Evolutionary conservation across 2,888 invertebrate species (phyloP).

Genomic region (Azorinus chamasolen): DNA sequence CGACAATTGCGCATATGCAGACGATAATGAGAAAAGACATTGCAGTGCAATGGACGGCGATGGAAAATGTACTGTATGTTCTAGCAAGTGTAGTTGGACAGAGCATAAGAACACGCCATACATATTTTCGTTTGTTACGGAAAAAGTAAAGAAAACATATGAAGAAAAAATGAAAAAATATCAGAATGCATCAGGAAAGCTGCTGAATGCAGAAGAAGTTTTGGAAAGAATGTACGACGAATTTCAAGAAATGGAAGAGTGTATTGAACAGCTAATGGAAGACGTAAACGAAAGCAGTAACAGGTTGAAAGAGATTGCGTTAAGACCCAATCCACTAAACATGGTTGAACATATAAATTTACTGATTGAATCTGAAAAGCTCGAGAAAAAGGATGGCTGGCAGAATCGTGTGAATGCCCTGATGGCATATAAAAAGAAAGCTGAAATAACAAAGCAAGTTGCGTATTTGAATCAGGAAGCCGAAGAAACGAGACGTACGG

Average conservation of each 20-base stretch:
- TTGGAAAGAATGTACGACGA: conserved; percentile 13
- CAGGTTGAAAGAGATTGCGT: conserved; percentile 23
- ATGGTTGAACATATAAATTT: conserved; percentile 35
- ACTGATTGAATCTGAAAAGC: conserved; percentile 40
- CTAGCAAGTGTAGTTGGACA: conserved; percentile 24
- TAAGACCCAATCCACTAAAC: conserved; percentile 20
- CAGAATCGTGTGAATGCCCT: background rate
- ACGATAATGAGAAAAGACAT: conserved; percentile 13
- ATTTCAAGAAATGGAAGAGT: background rate
- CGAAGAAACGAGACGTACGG: too few species aligned
- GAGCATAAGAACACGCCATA: conserved; percentile 29
- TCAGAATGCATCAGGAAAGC: conserved; percentile 5
- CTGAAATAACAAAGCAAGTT: too few species aligned
- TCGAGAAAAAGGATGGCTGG: conserved; percentile 12
- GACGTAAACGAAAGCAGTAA: conserved; percentile 14
- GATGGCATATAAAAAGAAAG: too few species aligned
- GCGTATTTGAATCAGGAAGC: too few species aligned
- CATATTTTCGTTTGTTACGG: background rate
- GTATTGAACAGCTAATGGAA: conserved; percentile 6
- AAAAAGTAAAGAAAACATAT: conserved; percentile 9
- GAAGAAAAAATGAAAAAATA: conserved; percentile 21
- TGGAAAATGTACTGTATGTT: conserved; percentile 26
- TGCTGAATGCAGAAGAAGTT: background rate
- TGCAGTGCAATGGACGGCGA: conserved; percentile 29
- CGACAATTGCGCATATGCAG: conserved; percentile 11